phyloP scores from a whole-genome alignment of 2,888 invertebrate species.

The Ophion costatus region DNA sequence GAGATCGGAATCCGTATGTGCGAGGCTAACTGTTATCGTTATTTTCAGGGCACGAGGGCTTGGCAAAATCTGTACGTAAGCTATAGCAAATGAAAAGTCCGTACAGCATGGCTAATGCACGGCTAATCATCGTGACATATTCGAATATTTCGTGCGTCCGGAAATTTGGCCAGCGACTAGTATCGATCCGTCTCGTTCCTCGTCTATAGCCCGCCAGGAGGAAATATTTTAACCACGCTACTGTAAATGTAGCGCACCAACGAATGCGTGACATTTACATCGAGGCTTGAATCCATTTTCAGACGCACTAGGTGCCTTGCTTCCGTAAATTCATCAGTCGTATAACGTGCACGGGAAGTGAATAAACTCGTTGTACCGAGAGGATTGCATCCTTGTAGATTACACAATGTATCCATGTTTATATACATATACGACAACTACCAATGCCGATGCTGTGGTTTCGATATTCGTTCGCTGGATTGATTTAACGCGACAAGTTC shows the following conservation, averaged over 20 bases:
- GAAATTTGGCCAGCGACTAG: not conserved
- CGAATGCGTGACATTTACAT: constrained; percentile 20
- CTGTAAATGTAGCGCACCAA: too few species aligned
- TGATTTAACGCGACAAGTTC: constrained; percentile 64
- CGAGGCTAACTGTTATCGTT: too few species aligned
- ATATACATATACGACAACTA: constrained; percentile 7
- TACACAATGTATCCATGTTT: constrained; percentile 22
- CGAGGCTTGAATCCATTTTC: constrained; percentile 3
- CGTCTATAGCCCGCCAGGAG: not conserved
- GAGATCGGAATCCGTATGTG: too few species aligned
- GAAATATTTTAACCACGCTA: not conserved
- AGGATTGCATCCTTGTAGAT: constrained; percentile 49
- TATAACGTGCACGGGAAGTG: constrained; percentile 7
- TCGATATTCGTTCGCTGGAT: constrained; percentile 55
- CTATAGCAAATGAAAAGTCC: too few species aligned
- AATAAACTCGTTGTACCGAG: constrained; percentile 47
- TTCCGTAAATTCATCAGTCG: not conserved
- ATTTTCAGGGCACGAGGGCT: too few species aligned
- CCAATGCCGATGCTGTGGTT: constrained; percentile 28
- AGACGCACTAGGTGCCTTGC: constrained; percentile 11
- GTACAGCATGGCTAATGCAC: too few species aligned
- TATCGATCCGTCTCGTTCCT: too few species aligned
- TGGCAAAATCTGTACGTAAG: too few species aligned
- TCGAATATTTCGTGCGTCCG: not conserved
- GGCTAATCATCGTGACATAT: too few species aligned